Evolutionary conservation across 2,113 vertebrate genomes (phyloP), one percentile per base, ranked within the genome.

Genomic region (Phylloscopus trochiloides): DNA sequence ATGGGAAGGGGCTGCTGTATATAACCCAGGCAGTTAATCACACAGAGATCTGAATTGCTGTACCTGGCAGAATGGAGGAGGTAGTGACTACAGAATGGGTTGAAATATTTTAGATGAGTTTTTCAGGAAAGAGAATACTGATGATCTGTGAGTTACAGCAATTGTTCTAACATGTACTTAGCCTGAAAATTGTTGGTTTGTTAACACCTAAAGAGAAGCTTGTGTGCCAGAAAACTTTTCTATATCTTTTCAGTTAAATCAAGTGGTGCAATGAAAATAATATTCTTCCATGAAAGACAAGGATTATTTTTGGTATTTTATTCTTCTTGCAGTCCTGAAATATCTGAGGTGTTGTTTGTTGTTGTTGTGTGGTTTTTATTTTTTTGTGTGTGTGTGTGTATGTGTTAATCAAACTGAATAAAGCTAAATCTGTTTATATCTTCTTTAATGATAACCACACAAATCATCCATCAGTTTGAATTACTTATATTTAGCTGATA

Each of bases 1-100:
- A 47, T 1, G 3, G 18, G 42, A 62, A 80, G 54, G 80, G 50
- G 14, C 14, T 66, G 42, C 17, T 50, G 6, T 54, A 50, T 29
- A 45, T 28, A 73, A 51, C 20, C n/a, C 4, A 6, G 10, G 28
- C 48, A 59, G 71, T 68, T 48, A 79, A 72, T 12, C 45, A 52
- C 25, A 36, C n/a, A 24, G 48, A 0, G 3, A 20, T 79, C 48
- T 40, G 34, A 77, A 74, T 1, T 6, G 18, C 54, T 0, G 1
- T 50, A 7, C 28, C n/a, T 32, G 26, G 34, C 54, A 72, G 42
- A 74, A 89, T 1, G 3, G 43, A 74, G 55, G 15, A 76, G 62
- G 10, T 3, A 58, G 50, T 0, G 0, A 63, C 7, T 28, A 29
- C n/a, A 45, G 26, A 8, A 45, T 9, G 11, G 18, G 12, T 29